Evolutionary conservation across 2,888 invertebrate species (phyloP).

Genomic region (Pristionchus arcanus): DNA sequence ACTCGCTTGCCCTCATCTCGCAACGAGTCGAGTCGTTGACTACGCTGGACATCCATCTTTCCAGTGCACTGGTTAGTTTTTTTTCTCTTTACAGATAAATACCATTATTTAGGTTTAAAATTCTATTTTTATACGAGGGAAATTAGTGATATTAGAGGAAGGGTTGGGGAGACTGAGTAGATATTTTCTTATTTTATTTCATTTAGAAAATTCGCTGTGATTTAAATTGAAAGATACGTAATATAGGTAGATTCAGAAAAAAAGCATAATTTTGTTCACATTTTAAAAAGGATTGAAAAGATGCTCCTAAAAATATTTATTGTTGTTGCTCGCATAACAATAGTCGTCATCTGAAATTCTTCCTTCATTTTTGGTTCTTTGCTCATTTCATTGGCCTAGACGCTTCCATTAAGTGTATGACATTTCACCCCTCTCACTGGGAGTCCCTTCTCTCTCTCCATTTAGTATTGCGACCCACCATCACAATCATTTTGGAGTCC

Average conservation of each 20-base stretch:
- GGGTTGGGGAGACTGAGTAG: too few species aligned
- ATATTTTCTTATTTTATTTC: too few species aligned
- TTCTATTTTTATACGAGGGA: neutral
- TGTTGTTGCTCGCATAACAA: neutral
- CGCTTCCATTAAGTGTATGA: neutral
- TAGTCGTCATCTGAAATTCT: slow-evolving; percentile 24
- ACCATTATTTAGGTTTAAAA: neutral
- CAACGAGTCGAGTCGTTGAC: slow-evolving; percentile 76
- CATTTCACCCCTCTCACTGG: neutral
- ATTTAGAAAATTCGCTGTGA: too few species aligned
- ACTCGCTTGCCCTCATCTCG: slow-evolving; percentile 78
- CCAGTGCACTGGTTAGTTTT: slow-evolving; percentile 74
- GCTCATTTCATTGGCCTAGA: slow-evolving; percentile 1
- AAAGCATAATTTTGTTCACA: too few species aligned
- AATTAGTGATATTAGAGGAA: too few species aligned
- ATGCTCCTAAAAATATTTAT: neutral
- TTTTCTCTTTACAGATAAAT: neutral
- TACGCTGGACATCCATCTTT: slow-evolving; percentile 78
- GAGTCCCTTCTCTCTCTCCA: neutral
- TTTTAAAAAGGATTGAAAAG: neutral
- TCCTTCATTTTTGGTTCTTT: neutral
- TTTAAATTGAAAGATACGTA: too few species aligned
- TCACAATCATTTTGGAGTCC: slow-evolving; percentile 49
- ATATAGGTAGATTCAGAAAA: too few species aligned
- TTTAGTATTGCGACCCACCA: slow-evolving; percentile 31